phyloP scores from a whole-genome alignment of 2,113 vertebrate species.

The Capra hircus region DNA sequence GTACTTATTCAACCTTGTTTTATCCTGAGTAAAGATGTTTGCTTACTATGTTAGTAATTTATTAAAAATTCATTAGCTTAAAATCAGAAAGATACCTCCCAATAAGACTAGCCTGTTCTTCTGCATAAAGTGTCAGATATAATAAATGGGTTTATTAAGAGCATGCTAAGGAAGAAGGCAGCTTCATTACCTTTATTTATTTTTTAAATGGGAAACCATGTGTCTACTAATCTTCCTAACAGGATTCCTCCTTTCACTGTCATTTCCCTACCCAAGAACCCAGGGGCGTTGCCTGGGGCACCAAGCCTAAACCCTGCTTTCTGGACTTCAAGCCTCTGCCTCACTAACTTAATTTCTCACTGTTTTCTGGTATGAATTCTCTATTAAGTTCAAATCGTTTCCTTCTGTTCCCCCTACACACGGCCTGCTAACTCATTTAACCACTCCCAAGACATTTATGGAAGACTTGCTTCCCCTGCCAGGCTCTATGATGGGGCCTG shows the following conservation, averaged over 20 bases:
- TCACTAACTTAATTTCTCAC: background rate
- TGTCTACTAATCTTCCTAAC: background rate
- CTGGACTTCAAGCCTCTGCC: background rate
- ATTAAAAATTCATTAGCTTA: background rate
- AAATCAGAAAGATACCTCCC: slow-evolving; percentile 12
- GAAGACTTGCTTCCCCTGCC: background rate
- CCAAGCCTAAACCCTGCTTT: background rate
- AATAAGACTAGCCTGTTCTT: background rate
- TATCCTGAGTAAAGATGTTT: background rate
- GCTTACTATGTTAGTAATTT: background rate
- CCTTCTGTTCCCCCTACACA: background rate
- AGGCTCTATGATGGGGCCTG: background rate
- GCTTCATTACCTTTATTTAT: background rate
- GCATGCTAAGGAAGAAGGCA: background rate
- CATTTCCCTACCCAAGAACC: background rate
- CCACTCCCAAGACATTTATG: background rate
- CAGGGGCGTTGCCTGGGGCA: background rate
- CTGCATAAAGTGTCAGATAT: background rate
- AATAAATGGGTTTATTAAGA: background rate
- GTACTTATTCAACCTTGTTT: background rate
- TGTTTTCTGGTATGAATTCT: background rate
- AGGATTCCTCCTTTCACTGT: background rate
- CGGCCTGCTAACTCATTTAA: background rate
- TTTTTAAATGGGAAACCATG: background rate
- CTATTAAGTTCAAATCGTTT: background rate